Evolutionary conservation across 1,140 invertebrate species (phyloP), one percentile per base, ranked within the genome.

Genomic region (Asbolus verrucosus): DNA sequence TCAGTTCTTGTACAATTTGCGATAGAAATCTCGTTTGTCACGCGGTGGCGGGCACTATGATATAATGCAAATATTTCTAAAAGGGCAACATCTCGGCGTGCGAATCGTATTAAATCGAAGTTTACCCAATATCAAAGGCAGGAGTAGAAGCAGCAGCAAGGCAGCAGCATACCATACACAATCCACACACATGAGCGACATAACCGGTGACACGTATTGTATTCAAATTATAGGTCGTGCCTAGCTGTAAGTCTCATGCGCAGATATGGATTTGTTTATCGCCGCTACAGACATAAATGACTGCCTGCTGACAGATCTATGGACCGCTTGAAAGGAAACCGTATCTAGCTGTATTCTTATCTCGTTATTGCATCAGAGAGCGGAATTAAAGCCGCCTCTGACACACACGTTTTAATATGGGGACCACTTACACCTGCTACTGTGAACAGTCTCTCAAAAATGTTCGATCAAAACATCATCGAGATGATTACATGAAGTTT

Each of bases 251-350:
- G 72, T 61, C 75, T 75, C 75, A 76, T 77, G 76, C 75, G 75
- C 73, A 75, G 76, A 76, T 78, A 75, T 70, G 72, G 73, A 75
- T 76, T 76, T 78, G 73, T 76, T 76, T 78, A 76, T 76, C 70
- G 73, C 63, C 69, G 61, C 54, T 46, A 31, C 21, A 67, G 75
- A 78, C 75, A 76, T 78, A 78, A 78, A 78, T 76, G 76, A 76
- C 71, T 78, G 65, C 71, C 62, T 61, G 60, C 72, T 78, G 76
- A 78, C 76, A 78, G 76, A 78, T 78, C 76, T 78, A 78, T 78
- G 73, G 76, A 46, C 61, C 73, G 71, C 73, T 62, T 71, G 73
- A 72, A 78, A 75, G 75, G 69, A 72, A 73, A 78, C 75, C 73
- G 75, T 73, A 74, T 75, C 73, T 75, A 71, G 61, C 63, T 41